Percentiles rank a stretch among this genome's conserved stretches.
These are phyloP conservation scores for Clarias batrachus DNA, from an alignment of 2,113 vertebrate species.

Conservation along the genomic window DNA sequence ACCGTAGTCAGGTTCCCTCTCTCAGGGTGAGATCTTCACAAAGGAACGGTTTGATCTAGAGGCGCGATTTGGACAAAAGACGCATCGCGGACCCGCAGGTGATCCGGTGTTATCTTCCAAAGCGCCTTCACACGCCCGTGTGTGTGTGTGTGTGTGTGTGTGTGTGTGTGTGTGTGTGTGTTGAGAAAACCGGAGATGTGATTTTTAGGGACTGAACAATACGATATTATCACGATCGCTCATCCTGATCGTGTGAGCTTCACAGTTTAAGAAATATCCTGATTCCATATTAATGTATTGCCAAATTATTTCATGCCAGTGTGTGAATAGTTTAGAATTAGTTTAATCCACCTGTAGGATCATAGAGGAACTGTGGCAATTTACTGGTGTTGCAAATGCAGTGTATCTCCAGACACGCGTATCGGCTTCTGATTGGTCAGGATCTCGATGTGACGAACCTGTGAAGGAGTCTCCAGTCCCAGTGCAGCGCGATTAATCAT, in stretches of 20 bases:
- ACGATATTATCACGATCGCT: too few relatives aligned
- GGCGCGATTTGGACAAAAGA: background rate
- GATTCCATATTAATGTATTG: too few relatives aligned
- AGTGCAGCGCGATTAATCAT: background rate
- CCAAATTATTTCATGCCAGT: too few relatives aligned
- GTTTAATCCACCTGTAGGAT: too few relatives aligned
- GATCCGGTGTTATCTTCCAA: background rate
- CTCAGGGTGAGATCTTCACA: background rate
- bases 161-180: background rate
- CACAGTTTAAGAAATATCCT: too few relatives aligned
- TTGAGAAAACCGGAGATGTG: too few relatives aligned
- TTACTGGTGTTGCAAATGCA: too few relatives aligned
- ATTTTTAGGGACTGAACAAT: too few relatives aligned
- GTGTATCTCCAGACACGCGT: background rate
- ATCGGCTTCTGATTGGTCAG: background rate
- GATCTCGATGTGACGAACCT: too few relatives aligned
- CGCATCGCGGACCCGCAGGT: background rate
- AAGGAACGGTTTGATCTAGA: slow-evolving; percentile 20
- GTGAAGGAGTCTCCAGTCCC: background rate
- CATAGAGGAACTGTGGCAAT: too few relatives aligned
- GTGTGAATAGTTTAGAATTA: too few relatives aligned
- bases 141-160: background rate
- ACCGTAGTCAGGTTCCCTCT: background rate
- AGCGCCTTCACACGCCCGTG: background rate
- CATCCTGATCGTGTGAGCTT: too few relatives aligned